Evolutionary conservation across 2,888 invertebrate species (phyloP).

Genomic region (Dilophus febrilis): DNA sequence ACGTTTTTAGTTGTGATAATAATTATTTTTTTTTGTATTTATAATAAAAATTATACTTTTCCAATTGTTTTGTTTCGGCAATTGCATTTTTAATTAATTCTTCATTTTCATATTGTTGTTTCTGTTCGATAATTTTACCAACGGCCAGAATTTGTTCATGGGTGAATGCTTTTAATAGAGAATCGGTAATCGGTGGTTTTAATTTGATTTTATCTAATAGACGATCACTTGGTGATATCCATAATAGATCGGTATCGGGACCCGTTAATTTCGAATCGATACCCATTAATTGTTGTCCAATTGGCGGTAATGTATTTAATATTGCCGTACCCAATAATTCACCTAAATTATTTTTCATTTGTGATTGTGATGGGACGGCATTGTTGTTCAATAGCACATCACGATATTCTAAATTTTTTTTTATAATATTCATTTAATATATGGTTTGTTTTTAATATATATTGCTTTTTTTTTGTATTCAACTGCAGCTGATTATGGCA

Average conservation of each 20-base stretch:
- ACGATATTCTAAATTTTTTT: not conserved
- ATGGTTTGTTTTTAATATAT: too few species aligned
- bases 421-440: too few species aligned
- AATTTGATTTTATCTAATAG: not conserved
- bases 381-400: not conserved
- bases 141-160: not conserved
- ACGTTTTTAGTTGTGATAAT: too few species aligned
- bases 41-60: not conserved
- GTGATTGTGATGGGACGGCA: too few species aligned
- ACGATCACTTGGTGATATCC: not conserved
- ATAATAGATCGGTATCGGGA: not conserved
- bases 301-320: too few species aligned
- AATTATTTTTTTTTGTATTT: too few species aligned
- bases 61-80: not conserved
- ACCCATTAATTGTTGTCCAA: not conserved
- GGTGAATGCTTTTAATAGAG: not conserved
- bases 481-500: too few species aligned
- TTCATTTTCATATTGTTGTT: not conserved
- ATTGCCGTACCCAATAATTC: too few species aligned
- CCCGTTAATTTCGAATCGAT: not conserved
- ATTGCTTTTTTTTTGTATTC: too few species aligned
- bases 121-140: not conserved
- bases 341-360: too few species aligned
- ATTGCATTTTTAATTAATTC: not conserved
- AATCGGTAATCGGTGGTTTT: not conserved